Base-by-base conservation (phyloP, 2,888 invertebrate species). In the Heliconius cydno region DNA sequence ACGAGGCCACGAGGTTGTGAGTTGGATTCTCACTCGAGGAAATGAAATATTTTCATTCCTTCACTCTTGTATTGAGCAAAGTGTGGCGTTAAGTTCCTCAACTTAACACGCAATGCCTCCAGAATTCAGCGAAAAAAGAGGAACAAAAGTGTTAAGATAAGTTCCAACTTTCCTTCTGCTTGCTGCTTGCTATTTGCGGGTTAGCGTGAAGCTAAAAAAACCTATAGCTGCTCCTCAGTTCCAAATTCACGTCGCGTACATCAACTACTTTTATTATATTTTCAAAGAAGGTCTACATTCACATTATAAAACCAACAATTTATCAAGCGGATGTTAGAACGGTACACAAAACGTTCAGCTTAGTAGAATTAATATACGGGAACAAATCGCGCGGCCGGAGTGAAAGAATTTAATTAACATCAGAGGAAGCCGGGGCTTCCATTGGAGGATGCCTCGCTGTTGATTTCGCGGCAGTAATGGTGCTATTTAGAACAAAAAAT, bases 401-500 rank as follows among this genome's bases (percentile, higher is more conserved):
- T 71, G 73, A 68, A 80, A 80, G 80, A 80, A 80, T 80, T 80
- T 80, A 80, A 80, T 80, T 80, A 80, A 76, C 80, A 76, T 72
- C 68, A 76, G 71, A 76, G 41, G 46, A 79, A 22, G 46, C 41
- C 68, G 80, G 41, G 63, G n/a, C 66, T 66, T 57, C 25, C 13
- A 19, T 68, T 57, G 46, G 15, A 60, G 78, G 34, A 65, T 65
- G 65, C 67, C 67, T 41, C 25, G 25, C 19, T 68, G 66, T 74
- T 41, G 73, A 66, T 77, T 71, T 30, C 25, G 67, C 38, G n/a
- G 60, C 25, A 60, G 34, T 73, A 73, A 73, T 5, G 52, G 19
- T n/a, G 34, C n/a, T 73, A 60, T 60, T 34, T 73, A 57, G 19
- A 73, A 60, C 12, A 52, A 60, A 60, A 60, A 60, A n/a, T 60